These are phyloP conservation scores for Venturia canescens DNA, from an alignment of 1,140 invertebrate species.

Conservation along the genomic window DNA sequence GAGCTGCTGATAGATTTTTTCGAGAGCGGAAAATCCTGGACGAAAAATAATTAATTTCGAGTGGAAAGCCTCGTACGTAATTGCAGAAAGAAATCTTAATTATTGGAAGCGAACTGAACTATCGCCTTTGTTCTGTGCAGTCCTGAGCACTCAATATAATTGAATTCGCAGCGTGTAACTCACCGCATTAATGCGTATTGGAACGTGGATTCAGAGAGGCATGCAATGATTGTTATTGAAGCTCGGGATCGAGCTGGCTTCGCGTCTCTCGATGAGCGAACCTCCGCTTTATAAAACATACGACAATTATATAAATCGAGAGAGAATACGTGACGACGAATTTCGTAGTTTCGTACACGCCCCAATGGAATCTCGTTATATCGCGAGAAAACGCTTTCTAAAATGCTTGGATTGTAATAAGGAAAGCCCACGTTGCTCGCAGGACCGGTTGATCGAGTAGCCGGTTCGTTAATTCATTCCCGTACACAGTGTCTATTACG, in stretches of 20 bases:
- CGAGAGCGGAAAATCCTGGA: too few relatives aligned
- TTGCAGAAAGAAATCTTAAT: neutral
- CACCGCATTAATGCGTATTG: too few relatives aligned
- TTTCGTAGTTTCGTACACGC: neutral
- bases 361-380: constrained; percentile 17
- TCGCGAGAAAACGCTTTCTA: constrained; percentile 37
- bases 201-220: too few relatives aligned
- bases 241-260: too few relatives aligned
- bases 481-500: constrained; percentile 15
- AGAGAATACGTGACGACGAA: neutral
- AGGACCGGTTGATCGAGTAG: constrained; percentile 39
- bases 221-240: too few relatives aligned
- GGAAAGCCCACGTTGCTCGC: constrained; percentile 25
- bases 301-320: constrained; percentile 1
- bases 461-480: constrained; percentile 29
- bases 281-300: too few relatives aligned
- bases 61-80: too few relatives aligned
- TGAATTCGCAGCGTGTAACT: too few relatives aligned
- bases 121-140: neutral
- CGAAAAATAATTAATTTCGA: too few relatives aligned
- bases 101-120: constrained; percentile 18
- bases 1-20: too few relatives aligned
- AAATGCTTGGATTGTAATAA: constrained; percentile 26
- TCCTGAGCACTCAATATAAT: neutral
- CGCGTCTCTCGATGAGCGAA: too few relatives aligned